These are phyloP conservation scores for Oreortyx pictus DNA, from an alignment of 2,797 vertebrate species.

Conservation along the genomic window DNA sequence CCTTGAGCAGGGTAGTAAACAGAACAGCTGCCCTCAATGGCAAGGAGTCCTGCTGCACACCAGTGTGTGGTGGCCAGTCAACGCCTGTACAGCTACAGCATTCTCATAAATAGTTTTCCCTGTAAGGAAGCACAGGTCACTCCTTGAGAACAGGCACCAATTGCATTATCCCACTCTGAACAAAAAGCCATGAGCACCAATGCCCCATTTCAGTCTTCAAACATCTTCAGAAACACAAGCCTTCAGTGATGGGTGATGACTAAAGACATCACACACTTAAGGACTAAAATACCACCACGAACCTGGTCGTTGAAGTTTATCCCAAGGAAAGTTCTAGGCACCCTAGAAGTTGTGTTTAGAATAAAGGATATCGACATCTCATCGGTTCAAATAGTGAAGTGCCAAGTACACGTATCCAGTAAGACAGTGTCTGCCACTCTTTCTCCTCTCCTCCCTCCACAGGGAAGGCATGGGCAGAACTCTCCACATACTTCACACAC, in stretches of 20 bases:
- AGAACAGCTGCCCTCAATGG: not conserved
- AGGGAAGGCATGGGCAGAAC: not conserved
- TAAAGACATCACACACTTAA: fast-evolving
- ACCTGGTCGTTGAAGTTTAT: not conserved
- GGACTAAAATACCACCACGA: not conserved
- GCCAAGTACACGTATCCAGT: not conserved
- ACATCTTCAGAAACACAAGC: not conserved
- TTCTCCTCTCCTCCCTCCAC: not conserved
- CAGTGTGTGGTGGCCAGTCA: not conserved
- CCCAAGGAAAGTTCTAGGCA: not conserved
- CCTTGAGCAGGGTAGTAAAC: not conserved
- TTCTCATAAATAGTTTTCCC: not conserved
- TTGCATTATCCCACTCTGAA: not conserved
- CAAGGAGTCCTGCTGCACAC: not conserved
- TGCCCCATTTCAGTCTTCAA: not conserved
- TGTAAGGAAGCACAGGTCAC: fast-evolving
- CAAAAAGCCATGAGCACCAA: not conserved
- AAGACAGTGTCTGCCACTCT: not conserved
- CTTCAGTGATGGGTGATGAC: not conserved
- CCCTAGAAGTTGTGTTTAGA: not conserved
- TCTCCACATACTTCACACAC: not conserved
- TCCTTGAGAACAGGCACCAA: not conserved
- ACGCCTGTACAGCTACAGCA: fast-evolving
- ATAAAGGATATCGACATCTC: not conserved
- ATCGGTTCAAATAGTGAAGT: not conserved